Conservation (phyloP, 2,888 invertebrate species). For the Ormyrus nitidulus region DNA sequence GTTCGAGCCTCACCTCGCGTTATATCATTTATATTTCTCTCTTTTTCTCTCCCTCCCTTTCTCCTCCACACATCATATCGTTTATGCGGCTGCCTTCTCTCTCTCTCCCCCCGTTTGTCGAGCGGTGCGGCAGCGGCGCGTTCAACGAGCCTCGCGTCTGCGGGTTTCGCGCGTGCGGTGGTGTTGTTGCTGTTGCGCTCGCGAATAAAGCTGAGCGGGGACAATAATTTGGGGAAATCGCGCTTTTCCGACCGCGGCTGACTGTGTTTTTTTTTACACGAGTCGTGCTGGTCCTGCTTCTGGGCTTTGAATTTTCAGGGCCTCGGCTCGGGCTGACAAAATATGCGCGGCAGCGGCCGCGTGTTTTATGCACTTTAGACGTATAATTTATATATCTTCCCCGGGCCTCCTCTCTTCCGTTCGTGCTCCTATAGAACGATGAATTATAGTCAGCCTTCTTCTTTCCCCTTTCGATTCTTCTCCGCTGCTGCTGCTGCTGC, state of each 20-base stretch:
- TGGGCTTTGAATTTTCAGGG: neutral
- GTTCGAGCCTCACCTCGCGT: slow-evolving; percentile 24
- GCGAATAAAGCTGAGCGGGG: neutral
- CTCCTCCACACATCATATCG: slow-evolving; percentile 27
- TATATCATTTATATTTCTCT: slow-evolving; percentile 41
- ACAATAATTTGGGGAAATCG: slow-evolving; percentile 1
- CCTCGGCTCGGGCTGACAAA: too few species aligned
- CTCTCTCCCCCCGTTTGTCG: too few species aligned
- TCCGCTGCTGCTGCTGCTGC: neutral
- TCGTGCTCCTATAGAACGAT: too few species aligned
- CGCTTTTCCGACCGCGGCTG: neutral
- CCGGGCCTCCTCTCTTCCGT: too few species aligned
- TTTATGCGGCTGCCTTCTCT: neutral
- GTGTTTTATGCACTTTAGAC: too few species aligned
- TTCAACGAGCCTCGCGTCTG: too few species aligned
- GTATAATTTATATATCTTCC: too few species aligned
- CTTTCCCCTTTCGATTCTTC: neutral
- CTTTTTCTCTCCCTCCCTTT: slow-evolving; percentile 5
- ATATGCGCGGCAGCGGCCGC: too few species aligned
- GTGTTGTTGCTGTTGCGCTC: neutral
- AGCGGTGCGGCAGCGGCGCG: too few species aligned
- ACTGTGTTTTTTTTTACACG: too few species aligned
- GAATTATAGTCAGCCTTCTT: neutral
- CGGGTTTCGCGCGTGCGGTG: too few species aligned
- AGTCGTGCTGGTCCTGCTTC: neutral